These are phyloP conservation scores for Apis cerana DNA, from an alignment of 1,140 invertebrate species.

Conservation along the genomic window DNA sequence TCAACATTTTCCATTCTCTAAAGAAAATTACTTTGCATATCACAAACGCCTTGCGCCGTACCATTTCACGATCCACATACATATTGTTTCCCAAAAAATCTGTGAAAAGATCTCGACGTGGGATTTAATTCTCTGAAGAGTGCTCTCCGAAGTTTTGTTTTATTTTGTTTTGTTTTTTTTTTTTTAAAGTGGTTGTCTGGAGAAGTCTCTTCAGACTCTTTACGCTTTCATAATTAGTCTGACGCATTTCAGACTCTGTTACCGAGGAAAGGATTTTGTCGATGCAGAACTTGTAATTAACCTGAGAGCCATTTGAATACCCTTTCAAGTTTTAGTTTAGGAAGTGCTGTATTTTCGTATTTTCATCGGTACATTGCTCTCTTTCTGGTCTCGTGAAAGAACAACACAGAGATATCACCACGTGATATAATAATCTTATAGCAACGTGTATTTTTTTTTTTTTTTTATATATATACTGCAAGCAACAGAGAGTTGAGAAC, in stretches of 20 bases:
- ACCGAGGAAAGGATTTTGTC: not conserved
- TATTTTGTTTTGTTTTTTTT: not conserved
- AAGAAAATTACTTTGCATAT: too few relatives aligned
- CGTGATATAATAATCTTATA: not conserved
- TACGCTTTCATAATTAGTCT: slow-evolving; percentile 4
- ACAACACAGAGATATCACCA: not conserved
- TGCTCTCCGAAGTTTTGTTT: not conserved
- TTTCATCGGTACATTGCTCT: not conserved
- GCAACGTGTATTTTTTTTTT: not conserved
- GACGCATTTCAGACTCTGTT: not conserved
- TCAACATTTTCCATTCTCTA: not conserved
- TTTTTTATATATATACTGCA: not conserved
- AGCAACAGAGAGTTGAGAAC: not conserved
- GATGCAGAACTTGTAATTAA: slow-evolving; percentile 7
- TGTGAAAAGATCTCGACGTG: not conserved
- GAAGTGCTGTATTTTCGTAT: not conserved
- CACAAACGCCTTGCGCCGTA: too few relatives aligned
- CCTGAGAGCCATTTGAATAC: not conserved
- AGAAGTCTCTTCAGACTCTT: not conserved
- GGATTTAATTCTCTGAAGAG: not conserved
- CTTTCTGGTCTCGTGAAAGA: not conserved
- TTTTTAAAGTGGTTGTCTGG: not conserved
- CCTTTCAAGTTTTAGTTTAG: not conserved
- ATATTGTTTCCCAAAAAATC: not conserved
- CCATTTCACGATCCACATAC: not conserved